A percentile compares a stretch with the other conserved stretches of the same genome.
These are phyloP conservation scores for Pecten maximus DNA, from an alignment of 2,888 invertebrate genomes.

Conservation along the genomic window DNA sequence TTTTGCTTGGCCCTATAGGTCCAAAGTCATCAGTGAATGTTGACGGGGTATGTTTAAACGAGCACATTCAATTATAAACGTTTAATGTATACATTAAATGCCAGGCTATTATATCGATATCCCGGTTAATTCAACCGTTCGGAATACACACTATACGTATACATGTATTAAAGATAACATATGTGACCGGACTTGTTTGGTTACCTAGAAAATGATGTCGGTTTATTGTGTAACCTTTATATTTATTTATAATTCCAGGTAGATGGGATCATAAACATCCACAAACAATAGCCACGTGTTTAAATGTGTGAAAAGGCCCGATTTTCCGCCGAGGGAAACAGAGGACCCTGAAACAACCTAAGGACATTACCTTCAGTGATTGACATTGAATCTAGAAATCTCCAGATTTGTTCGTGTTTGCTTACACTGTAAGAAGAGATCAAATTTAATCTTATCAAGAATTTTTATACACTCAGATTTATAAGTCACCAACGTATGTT, in stretches of 20 bases:
- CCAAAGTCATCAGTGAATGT: background rate
- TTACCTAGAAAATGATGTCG: background rate
- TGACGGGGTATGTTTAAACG: background rate
- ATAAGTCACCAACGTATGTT: background rate
- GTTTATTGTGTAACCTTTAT: background rate
- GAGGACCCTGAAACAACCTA: background rate
- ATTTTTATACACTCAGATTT: slow-evolving; percentile 11
- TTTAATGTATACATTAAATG: background rate
- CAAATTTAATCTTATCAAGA: slow-evolving; percentile 21
- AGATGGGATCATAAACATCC: background rate
- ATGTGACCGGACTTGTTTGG: background rate
- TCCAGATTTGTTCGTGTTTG: background rate
- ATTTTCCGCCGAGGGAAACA: background rate
- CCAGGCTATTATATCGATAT: background rate
- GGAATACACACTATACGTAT: background rate
- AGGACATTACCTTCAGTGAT: background rate
- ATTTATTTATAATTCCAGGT: slow-evolving; percentile 20
- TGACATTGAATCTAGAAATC: slow-evolving; percentile 13
- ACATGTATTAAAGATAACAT: background rate
- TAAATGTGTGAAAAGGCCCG: background rate
- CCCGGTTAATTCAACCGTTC: background rate
- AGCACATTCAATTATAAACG: background rate
- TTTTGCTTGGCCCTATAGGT: background rate
- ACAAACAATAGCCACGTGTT: background rate
- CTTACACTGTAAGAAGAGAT: background rate